Evolutionary conservation across 2,113 vertebrate genomes (phyloP), one percentile per base, ranked within the genome.

Genomic region (Nerophis ophidion): DNA sequence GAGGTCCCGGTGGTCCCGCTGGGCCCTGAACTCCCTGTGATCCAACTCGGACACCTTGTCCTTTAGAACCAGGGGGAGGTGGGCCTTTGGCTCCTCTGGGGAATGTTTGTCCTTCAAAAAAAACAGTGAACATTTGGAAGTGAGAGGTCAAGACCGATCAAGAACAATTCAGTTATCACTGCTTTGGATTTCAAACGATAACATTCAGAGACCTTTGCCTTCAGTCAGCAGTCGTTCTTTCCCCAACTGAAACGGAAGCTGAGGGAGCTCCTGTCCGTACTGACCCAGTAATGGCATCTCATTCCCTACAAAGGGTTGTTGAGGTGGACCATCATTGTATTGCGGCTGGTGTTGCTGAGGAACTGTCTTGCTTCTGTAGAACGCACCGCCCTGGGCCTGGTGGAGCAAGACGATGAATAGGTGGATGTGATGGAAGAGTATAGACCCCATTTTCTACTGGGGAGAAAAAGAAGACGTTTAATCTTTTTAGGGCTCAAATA

Each of bases 321-420:
- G 87, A 0, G 88, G 88, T 65, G 88, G 88, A 9, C 92, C 90
- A 60, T 98, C 95, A 58, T 93, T 93, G 93, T 91, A 88, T 86
- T 96, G 95, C 63, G 92, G 95, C 71, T 93, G 94, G 78, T 92
- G 93, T 54, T 93, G 94, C 63, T 88, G 86, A 67, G 93, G 92
- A 26, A 92, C 79, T 52, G 92, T 93, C 77, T 98, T 97, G 66
- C 93, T 93, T 49, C 93, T 92, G 83, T 97, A 96, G 77, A 93
- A 98, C 34, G 90, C 92, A 10, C 93, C 96, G 0, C 91, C 92
- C 36, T 92, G 86, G 72, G 70, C 84, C 59, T 79, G 71, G 69
- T 90, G 90, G 71, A 91, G 40, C 50, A 88, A 72, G 42, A 89
- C 61, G 67, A 85, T 61, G 69, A 93, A 75, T 33, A 92, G 80